Evolutionary conservation across 1,140 invertebrate species (phyloP), one percentile per base, ranked within the genome.

Genomic region (Saxidomus purpurata): DNA sequence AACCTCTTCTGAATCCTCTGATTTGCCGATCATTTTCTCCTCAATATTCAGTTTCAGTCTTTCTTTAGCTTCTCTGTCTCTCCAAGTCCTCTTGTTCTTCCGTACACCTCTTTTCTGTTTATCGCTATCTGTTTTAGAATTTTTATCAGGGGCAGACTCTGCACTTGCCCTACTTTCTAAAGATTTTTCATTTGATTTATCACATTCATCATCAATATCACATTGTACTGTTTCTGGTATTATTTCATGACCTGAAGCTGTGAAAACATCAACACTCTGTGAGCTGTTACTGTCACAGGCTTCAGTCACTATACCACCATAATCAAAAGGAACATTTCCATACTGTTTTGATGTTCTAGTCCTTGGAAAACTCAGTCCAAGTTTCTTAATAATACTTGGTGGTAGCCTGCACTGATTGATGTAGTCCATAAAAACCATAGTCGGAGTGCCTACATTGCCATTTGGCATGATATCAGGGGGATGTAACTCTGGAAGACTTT

Each of bases 381-480:
- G 92, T 90, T 96, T 97, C 55, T 93, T 94, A n/a, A 97, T 97
- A 4, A 97, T 67, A 13, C 92, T 94, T 38, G 96, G 93, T 13
- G 97, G 97, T 38, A 97, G 92, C 85, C 94, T 91, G 93, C 97
- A 97, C 55, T 95, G 89, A 61, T 94, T 93, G 28, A 97, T 97
- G 43, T 96, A 93, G 8, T 96, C 92, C 47, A 97, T 85, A 92
- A 97, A 97, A 61, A 95, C 93, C 47, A 89, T 90, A 13, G 96
- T 97, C 17, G 96, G 96, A 15, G 97, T 97, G 34, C 97, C 97
- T 63, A 97, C 96, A 95, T 97, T 97, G 36, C 97, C 97, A 87
- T 95, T 91, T 59, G 94, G 96, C 96, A 97, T 96, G 6, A 96
- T 83, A 81, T 92, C 87, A 36, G 96, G 96, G 17, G 96, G 96